These are phyloP conservation scores for Listronotus oregonensis DNA, from an alignment of 1,140 invertebrate genomes.

Conservation along the genomic window DNA sequence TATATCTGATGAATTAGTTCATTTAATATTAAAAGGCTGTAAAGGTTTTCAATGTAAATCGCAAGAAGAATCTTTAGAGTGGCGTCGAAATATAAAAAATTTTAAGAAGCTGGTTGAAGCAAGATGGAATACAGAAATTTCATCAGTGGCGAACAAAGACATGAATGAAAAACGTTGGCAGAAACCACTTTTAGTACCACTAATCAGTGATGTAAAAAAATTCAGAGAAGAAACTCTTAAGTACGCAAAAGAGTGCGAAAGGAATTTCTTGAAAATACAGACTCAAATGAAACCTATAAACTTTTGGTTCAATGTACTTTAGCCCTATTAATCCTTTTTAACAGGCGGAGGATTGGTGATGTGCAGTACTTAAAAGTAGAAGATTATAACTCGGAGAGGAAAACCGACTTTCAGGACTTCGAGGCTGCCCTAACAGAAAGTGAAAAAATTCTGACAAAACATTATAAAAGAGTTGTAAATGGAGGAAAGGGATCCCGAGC, in stretches of 20 bases:
- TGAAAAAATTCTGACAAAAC: conserved; percentile 27
- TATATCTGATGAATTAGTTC: conserved; percentile 30
- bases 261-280: conserved; percentile 20
- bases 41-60: conserved; percentile 35
- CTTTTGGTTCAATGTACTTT: conserved; percentile 18
- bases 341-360: conserved; percentile 33
- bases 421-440: conserved; percentile 25
- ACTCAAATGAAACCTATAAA: conserved; percentile 23
- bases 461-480: conserved; percentile 31
- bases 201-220: conserved; percentile 31
- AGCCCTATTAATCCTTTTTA: conserved; percentile 32
- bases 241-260: conserved; percentile 19
- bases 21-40: conserved; percentile 36
- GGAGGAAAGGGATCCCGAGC: conserved; percentile 30
- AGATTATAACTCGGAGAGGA: conserved; percentile 21
- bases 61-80: conserved; percentile 16
- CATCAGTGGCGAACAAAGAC: conserved; percentile 36
- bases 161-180: conserved; percentile 34
- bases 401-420: conserved; percentile 30
- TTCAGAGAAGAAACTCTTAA: conserved; percentile 28
- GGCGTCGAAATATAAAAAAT: conserved; percentile 35
- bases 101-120: conserved; percentile 31
- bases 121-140: conserved; percentile 39
- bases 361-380: conserved; percentile 31
- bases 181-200: conserved; percentile 32